A percentile compares a stretch with the other conserved stretches of the same genome.
phyloP scores from a whole-genome alignment of 2,888 invertebrate species.

The Cryptus armator region DNA sequence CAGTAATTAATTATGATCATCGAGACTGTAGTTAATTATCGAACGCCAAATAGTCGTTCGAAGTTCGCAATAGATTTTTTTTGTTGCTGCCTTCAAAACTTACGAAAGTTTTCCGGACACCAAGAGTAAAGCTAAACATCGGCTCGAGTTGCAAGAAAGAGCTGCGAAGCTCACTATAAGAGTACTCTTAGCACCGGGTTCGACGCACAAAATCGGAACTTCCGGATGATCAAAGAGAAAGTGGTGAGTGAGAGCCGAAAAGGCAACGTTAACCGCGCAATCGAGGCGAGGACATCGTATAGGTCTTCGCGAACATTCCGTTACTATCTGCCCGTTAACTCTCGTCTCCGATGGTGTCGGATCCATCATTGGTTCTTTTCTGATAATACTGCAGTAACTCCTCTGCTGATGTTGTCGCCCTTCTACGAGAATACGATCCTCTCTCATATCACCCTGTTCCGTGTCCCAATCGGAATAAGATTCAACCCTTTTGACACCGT shows the following conservation, averaged over 20 bases:
- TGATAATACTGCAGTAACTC: slow-evolving; percentile 73
- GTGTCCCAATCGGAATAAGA: slow-evolving; percentile 63
- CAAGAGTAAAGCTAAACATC: slow-evolving; percentile 81
- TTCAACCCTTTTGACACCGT: slow-evolving; percentile 51
- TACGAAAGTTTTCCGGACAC: slow-evolving; percentile 83
- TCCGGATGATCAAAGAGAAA: slow-evolving; percentile 87
- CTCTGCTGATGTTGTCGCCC: slow-evolving; percentile 67
- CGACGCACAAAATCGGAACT: slow-evolving; percentile 82
- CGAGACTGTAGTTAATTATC: background rate
- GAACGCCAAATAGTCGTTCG: background rate
- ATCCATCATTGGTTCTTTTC: slow-evolving; percentile 66
- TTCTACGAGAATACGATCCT: slow-evolving; percentile 55
- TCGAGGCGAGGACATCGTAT: slow-evolving; percentile 86
- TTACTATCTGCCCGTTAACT: slow-evolving; percentile 74
- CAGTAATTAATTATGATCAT: too few relatives aligned
- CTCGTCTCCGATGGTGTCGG: slow-evolving; percentile 73
- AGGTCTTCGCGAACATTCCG: slow-evolving; percentile 83
- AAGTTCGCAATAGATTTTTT: background rate
- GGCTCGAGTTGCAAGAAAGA: slow-evolving; percentile 78
- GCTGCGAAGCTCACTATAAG: slow-evolving; percentile 79
- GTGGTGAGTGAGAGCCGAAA: slow-evolving; percentile 86
- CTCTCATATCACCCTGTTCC: slow-evolving; percentile 36
- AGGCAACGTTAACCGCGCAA: slow-evolving; percentile 86
- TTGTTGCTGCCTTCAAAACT: slow-evolving; percentile 67
- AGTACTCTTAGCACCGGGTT: slow-evolving; percentile 81